A percentile compares a stretch with the other conserved stretches of the same genome.
Evolutionary conservation across 2,113 vertebrate species (phyloP).

Genomic region (Gadus chalcogrammus): DNA sequence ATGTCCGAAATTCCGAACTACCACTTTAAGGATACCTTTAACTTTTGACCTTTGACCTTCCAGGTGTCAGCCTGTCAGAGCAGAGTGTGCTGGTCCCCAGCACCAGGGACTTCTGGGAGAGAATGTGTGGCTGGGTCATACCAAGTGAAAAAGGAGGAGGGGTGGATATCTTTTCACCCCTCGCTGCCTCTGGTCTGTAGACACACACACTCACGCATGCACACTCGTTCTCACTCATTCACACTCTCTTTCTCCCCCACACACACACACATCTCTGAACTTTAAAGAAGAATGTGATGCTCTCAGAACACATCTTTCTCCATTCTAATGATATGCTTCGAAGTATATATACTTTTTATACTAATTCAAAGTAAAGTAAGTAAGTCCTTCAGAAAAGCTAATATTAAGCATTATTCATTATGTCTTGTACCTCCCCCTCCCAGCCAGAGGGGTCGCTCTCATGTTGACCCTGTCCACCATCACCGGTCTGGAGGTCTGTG

Average conservation of each 20-base stretch:
- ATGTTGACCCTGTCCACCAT: constrained; percentile 74
- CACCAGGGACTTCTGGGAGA: constrained; percentile 82
- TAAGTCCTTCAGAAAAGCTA: too few relatives aligned
- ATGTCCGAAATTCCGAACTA: too few relatives aligned
- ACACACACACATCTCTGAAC: not conserved
- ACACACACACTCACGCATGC: not conserved
- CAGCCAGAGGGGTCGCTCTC: constrained; percentile 75
- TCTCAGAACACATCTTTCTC: too few relatives aligned
- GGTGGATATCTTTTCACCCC: constrained; percentile 78
- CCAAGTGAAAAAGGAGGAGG: constrained; percentile 69
- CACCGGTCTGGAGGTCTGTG: constrained; percentile 71
- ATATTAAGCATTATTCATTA: too few relatives aligned
- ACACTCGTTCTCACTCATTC: not conserved
- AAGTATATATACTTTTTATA: not conserved
- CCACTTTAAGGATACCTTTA: not conserved
- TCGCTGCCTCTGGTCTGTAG: constrained; percentile 80
- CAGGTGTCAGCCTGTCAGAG: constrained; percentile 71
- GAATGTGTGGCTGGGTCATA: constrained; percentile 67
- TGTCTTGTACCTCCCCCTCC: not conserved
- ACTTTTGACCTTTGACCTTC: constrained; percentile 4
- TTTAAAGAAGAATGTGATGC: not conserved
- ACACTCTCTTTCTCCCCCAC: not conserved
- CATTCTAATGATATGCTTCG: not conserved
- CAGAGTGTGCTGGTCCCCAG: constrained; percentile 69
- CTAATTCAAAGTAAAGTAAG: too few relatives aligned